These are phyloP conservation scores for Petaurus breviceps DNA, from an alignment of 2,113 vertebrate genomes.

Conservation along the genomic window DNA sequence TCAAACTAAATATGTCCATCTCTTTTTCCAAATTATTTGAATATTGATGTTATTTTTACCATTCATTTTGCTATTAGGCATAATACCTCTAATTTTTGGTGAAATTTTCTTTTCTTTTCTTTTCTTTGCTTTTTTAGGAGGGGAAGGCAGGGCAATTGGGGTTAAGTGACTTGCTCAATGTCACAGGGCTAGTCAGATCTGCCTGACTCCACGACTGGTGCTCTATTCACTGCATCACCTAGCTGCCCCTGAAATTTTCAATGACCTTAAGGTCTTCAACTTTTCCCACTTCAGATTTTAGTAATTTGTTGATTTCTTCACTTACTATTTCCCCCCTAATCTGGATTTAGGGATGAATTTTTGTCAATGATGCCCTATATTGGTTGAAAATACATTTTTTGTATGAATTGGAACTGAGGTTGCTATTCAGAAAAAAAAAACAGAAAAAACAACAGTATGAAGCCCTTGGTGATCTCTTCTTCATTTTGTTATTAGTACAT, in stretches of 20 bases:
- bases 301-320: not conserved
- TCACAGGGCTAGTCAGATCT: too few species aligned
- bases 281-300: not conserved
- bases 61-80: not conserved
- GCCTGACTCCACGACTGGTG: too few species aligned
- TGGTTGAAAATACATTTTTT: not conserved
- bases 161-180: too few species aligned
- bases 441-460: not conserved
- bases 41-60: not conserved
- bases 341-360: not conserved
- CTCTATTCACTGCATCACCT: too few species aligned
- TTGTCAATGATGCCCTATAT: not conserved
- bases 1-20: not conserved
- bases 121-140: too few species aligned
- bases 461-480: not conserved
- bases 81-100: not conserved
- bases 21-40: not conserved
- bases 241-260: not conserved
- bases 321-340: not conserved
- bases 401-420: not conserved
- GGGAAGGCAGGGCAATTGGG: too few species aligned
- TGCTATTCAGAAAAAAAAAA: not conserved
- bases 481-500: not conserved
- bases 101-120: too few species aligned
- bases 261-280: not conserved